Evolutionary conservation across 2,113 vertebrate genomes (phyloP).

Genomic region (Marmota flaviventris): DNA sequence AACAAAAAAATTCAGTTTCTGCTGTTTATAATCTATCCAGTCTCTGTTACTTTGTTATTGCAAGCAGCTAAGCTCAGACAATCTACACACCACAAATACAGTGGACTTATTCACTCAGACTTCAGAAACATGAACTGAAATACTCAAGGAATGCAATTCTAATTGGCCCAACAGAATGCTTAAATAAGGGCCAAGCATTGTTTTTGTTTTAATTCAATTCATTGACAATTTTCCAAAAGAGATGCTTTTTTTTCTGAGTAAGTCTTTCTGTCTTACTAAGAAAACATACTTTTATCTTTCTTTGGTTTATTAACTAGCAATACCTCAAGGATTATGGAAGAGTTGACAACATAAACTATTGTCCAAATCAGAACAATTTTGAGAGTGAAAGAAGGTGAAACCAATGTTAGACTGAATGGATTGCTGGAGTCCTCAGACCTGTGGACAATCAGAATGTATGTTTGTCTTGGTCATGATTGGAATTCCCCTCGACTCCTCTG

Average conservation of each 20-base stretch:
- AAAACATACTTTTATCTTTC: neutral
- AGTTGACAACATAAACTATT: neutral
- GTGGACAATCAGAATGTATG: fast-evolving
- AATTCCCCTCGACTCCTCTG: neutral
- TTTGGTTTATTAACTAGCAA: neutral
- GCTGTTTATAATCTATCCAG: neutral
- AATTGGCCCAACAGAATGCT: neutral
- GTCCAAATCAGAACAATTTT: neutral
- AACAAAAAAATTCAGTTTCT: neutral
- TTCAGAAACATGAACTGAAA: neutral
- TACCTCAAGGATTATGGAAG: neutral
- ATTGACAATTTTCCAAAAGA: neutral
- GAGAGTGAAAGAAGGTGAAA: neutral
- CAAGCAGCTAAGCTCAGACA: neutral
- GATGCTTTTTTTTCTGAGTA: neutral
- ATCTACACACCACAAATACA: neutral
- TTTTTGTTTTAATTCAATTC: neutral
- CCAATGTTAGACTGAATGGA: neutral
- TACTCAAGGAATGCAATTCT: neutral
- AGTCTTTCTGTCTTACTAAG: neutral
- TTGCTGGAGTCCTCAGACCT: neutral
- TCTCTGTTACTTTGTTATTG: neutral
- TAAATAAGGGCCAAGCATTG: neutral
- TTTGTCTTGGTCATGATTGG: too few species aligned
- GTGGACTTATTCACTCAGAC: neutral